Evolutionary conservation across 2,113 vertebrate genomes (phyloP).

Genomic region (Thamnophis sirtalis): DNA sequence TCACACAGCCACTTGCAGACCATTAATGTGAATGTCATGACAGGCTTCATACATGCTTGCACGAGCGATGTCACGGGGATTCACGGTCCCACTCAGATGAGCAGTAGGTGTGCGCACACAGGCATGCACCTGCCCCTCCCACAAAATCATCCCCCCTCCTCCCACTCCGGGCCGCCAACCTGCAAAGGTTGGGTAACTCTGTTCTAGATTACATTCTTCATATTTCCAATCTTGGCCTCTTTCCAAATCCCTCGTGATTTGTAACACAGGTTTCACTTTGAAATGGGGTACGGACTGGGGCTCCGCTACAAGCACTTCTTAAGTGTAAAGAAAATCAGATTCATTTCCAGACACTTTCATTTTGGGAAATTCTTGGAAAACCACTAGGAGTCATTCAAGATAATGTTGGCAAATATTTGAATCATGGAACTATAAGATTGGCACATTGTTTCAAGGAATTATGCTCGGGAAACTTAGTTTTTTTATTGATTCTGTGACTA

Average conservation of each 20-base stretch:
- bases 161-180: no score
- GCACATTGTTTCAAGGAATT: not conserved
- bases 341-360: not conserved
- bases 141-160: no score
- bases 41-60: no score
- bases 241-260: no score
- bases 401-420: not conserved
- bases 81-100: no score
- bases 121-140: no score
- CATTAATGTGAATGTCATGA: no score
- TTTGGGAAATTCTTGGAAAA: not conserved
- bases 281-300: not conserved
- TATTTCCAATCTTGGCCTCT: not conserved
- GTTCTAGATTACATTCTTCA: not conserved
- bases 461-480: not conserved
- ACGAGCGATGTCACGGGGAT: fast-evolving
- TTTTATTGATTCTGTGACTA: not conserved
- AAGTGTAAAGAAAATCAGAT: not conserved
- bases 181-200: no score
- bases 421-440: not conserved
- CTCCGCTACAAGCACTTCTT: not conserved
- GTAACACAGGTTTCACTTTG: not conserved
- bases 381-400: not conserved
- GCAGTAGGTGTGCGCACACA: no score
- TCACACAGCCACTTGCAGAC: no score